Conservation (phyloP, 2,113 vertebrate species). For the Stigmatopora argus region DNA sequence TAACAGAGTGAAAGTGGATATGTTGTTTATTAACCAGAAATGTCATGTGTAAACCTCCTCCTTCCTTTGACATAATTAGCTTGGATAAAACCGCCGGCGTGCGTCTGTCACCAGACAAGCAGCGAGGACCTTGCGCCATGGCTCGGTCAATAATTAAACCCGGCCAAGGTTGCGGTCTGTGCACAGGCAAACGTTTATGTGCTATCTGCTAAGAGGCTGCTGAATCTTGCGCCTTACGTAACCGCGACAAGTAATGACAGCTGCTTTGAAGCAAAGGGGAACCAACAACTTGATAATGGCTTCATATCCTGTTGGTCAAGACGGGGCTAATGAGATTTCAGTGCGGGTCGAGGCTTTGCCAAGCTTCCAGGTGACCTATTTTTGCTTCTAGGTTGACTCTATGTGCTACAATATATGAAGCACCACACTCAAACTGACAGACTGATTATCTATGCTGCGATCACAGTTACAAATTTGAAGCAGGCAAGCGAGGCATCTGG, state of each 20-base stretch:
- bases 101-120: constrained; percentile 27
- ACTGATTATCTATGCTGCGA: constrained; percentile 1
- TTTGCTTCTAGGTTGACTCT: not conserved
- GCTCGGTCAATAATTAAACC: constrained; percentile 53
- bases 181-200: constrained; percentile 40
- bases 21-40: not conserved
- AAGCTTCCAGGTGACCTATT: constrained; percentile 11
- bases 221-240: constrained; percentile 23
- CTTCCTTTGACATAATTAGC: not conserved
- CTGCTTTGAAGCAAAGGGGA: constrained; percentile 2
- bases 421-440: not conserved
- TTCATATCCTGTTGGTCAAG: constrained; percentile 26
- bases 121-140: constrained; percentile 34
- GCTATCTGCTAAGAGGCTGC: constrained; percentile 39
- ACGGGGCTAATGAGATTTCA: constrained; percentile 23
- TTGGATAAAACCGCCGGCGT: not conserved
- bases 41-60: constrained; percentile 1
- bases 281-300: constrained; percentile 24
- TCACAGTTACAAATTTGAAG: not conserved
- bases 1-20: constrained; percentile 7
- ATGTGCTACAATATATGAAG: constrained; percentile 5
- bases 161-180: constrained; percentile 47
- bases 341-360: not conserved
- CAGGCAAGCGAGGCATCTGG: not conserved
- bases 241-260: constrained; percentile 17